These are phyloP conservation scores for Cerceris ruficornis DNA, from an alignment of 2,888 invertebrate species.

Conservation along the genomic window DNA sequence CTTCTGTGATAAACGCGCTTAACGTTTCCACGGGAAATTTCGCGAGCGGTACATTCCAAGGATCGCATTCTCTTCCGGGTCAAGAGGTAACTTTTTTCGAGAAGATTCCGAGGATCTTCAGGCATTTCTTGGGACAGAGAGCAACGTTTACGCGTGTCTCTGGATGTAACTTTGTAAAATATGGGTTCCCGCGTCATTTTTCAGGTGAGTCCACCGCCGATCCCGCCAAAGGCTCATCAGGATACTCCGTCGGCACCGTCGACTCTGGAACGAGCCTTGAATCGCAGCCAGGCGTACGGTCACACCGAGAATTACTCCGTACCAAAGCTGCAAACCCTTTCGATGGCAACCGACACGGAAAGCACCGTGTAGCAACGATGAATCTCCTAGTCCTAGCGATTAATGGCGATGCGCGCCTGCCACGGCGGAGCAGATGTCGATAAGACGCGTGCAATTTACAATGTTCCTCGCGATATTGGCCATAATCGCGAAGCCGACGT, in stretches of 20 bases:
- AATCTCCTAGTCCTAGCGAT: conserved; percentile 74
- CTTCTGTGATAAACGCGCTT: conserved; percentile 77
- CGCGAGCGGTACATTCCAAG: conserved; percentile 74
- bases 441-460: background rate
- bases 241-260: conserved; percentile 79
- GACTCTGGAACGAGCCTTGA: conserved; percentile 75
- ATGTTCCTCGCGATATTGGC: background rate
- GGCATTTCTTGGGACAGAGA: background rate
- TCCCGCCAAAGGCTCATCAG: conserved; percentile 80
- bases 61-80: conserved; percentile 72
- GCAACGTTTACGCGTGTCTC: background rate
- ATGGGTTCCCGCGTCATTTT: conserved; percentile 21
- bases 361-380: conserved; percentile 76
- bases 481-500: background rate
- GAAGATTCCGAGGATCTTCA: background rate
- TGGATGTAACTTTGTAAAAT: background rate
- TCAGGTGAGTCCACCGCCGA: conserved; percentile 79
- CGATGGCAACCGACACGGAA: conserved; percentile 78
- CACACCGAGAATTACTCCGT: conserved; percentile 81
- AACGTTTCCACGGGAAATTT: conserved; percentile 76
- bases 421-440: conserved; percentile 46
- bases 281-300: conserved; percentile 69
- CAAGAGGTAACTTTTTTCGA: conserved; percentile 71
- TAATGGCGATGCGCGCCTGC: conserved; percentile 65
- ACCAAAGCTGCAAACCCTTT: conserved; percentile 79